Evolutionary conservation across 2,888 invertebrate genomes (phyloP), one percentile per base, ranked within the genome.

Genomic region (Microctonus brassicae): DNA sequence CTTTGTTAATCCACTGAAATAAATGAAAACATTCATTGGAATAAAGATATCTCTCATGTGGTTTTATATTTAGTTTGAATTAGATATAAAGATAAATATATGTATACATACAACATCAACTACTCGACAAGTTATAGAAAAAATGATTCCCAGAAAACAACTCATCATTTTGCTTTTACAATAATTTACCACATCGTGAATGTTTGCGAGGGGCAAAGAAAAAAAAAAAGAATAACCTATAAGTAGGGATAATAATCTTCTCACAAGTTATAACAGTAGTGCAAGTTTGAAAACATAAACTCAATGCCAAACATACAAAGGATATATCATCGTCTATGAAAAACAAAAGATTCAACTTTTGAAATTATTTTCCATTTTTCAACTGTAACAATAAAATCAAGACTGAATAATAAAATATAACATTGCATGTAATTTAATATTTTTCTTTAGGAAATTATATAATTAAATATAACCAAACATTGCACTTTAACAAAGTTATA

Each of bases 211-310:
- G 33, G 39, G 39, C 13, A n/a, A 39, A n/a, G 6, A 13, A 11
- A 24, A 17, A n/a, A 36, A 3, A 9, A n/a, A n/a, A n/a, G n/a
- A n/a, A n/a, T n/a, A n/a, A n/a, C n/a, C n/a, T 13, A 52, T 52
- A 55, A 55, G 65, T 47, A 55, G 65, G 65, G 65, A 55, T 65
- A 65, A 65, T 65, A 20, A 65, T 65, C 22, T 65, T 65, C 65
- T 34, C 22, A 65, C 55, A 65, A 65, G 52, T 36, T 34, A 36
- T 53, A 65, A 53, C 65, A n/a, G 65, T 52, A n/a, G 65, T 52
- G 53, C 22, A 33, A 7, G 24, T 39, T 24, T 65, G 5, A 33
- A 34, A 64, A 10, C 29, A 22, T 33, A 53, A 55, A 34, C 52
- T 65, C 33, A 22, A 53, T 33, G 22, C 13, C n/a, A 33, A 65